Percentiles rank a stretch among this genome's conserved stretches.
Evolutionary conservation across 2,113 vertebrate species (phyloP).

Genomic region (Stigmatopora nigra): DNA sequence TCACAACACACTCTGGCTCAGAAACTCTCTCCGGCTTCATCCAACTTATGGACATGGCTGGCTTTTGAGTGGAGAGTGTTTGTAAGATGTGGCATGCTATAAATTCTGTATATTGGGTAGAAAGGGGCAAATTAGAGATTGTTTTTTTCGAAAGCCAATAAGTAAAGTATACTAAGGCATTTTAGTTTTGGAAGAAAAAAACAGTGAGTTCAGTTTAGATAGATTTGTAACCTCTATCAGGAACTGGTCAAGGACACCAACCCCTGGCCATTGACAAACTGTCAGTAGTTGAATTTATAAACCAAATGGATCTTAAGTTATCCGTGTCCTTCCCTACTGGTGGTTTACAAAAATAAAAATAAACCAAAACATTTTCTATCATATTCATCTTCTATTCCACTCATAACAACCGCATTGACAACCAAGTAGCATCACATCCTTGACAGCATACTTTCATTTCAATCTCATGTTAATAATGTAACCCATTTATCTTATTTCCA

Average conservation of each 20-base stretch:
- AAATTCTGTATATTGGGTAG: slow-evolving; percentile 63
- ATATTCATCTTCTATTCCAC: too few species aligned
- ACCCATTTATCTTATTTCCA: too few species aligned
- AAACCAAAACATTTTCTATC: too few species aligned
- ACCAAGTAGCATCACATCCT: too few species aligned
- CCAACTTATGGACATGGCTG: slow-evolving; percentile 29
- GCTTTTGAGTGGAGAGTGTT: slow-evolving; percentile 29
- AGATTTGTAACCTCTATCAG: slow-evolving; percentile 41
- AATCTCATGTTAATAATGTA: too few species aligned
- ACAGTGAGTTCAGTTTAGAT: slow-evolving; percentile 18
- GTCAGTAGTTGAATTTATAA: slow-evolving; percentile 25
- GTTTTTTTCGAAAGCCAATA: slow-evolving; percentile 14
- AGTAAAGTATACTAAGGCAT: slow-evolving; percentile 16
- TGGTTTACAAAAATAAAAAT: too few species aligned
- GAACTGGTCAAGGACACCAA: slow-evolving; percentile 56
- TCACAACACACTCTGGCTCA: slow-evolving; percentile 56
- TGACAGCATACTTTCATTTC: too few species aligned
- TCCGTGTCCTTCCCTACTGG: too few species aligned
- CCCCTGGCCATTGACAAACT: slow-evolving; percentile 34
- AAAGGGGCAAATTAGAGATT: slow-evolving; percentile 18
- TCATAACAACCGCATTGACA: too few species aligned
- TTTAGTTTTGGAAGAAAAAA: slow-evolving; percentile 36
- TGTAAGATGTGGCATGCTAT: slow-evolving; percentile 53
- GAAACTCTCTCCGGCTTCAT: slow-evolving; percentile 43
- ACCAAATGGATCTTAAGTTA: too few species aligned